Evolutionary conservation across 92 coral and sea anemone genomes (phyloP).

Genomic region (Umimayanthus chanpuru): DNA sequence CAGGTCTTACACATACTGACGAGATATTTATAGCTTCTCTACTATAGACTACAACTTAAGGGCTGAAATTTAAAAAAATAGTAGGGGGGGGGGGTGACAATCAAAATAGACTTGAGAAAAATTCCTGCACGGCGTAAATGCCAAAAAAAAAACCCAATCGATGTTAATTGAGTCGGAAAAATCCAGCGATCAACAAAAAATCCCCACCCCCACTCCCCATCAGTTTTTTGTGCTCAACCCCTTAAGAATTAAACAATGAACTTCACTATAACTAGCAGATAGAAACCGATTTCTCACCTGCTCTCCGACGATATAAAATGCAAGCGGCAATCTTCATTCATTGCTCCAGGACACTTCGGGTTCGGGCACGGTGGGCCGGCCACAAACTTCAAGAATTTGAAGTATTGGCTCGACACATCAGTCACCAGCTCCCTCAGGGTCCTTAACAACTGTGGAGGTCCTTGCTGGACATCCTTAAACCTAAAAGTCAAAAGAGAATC

Average conservation of each 20-base stretch:
- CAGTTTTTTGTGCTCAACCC: too few species aligned
- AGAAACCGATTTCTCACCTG: not conserved
- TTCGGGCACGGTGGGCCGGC: constrained; percentile 46
- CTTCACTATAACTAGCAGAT: too few species aligned
- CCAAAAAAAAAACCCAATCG: too few species aligned
- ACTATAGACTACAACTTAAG: not conserved
- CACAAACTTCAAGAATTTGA: constrained; percentile 45
- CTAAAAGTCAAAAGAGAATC: constrained; percentile 11
- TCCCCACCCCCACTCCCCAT: too few species aligned
- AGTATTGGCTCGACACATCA: constrained; percentile 40
- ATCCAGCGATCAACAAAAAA: too few species aligned
- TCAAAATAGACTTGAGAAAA: too few species aligned
- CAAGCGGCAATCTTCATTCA: not conserved
- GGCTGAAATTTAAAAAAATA: too few species aligned
- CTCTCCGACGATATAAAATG: constrained; percentile 6
- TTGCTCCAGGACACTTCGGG: constrained; percentile 34
- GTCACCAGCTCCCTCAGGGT: constrained; percentile 13
- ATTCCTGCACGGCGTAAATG: too few species aligned
- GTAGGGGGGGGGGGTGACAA: too few species aligned
- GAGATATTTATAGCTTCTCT: not conserved
- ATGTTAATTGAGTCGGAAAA: too few species aligned
- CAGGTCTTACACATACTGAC: too few species aligned
- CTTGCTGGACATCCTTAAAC: constrained; percentile 48
- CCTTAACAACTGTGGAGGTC: constrained; percentile 8
- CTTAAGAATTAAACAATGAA: too few species aligned